These are phyloP conservation scores for Fregata magnificens DNA, from an alignment of 2,113 vertebrate species.

Conservation along the genomic window DNA sequence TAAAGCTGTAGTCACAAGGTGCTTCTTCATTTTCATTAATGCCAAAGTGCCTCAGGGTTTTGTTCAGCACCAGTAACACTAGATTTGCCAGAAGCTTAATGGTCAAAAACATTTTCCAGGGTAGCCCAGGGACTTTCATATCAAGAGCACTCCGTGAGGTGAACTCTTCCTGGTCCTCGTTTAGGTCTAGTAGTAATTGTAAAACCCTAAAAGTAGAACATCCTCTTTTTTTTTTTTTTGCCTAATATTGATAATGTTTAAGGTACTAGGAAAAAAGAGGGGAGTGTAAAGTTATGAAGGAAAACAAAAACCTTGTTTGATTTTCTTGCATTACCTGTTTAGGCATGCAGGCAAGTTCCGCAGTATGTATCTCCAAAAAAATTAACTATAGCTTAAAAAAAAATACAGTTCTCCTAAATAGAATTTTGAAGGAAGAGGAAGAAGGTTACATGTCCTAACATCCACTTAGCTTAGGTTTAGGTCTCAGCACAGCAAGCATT, in stretches of 20 bases:
- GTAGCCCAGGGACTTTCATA: not conserved
- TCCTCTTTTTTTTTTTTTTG: not conserved
- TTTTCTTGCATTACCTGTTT: not conserved
- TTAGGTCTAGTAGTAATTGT: conserved; percentile 1
- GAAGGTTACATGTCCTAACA: not conserved
- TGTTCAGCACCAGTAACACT: not conserved
- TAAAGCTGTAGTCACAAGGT: not conserved
- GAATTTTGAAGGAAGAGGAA: not conserved
- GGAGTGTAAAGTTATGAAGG: not conserved
- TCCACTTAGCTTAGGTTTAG: not conserved
- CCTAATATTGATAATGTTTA: not conserved
- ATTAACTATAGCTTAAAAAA: not conserved
- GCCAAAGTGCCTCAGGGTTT: not conserved
- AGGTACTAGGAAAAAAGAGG: not conserved
- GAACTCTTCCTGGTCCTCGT: not conserved
- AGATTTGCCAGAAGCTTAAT: not conserved
- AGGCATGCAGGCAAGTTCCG: not conserved
- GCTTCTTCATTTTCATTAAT: conserved; percentile 25
- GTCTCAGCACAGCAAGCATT: not conserved
- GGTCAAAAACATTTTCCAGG: not conserved
- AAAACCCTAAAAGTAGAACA: not conserved
- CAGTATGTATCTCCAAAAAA: not conserved
- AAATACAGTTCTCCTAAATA: not conserved
- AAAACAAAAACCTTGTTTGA: not conserved
- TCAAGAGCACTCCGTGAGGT: not conserved